Evolutionary conservation across 1,140 invertebrate genomes (phyloP).

Genomic region (Drosophila suzukii): DNA sequence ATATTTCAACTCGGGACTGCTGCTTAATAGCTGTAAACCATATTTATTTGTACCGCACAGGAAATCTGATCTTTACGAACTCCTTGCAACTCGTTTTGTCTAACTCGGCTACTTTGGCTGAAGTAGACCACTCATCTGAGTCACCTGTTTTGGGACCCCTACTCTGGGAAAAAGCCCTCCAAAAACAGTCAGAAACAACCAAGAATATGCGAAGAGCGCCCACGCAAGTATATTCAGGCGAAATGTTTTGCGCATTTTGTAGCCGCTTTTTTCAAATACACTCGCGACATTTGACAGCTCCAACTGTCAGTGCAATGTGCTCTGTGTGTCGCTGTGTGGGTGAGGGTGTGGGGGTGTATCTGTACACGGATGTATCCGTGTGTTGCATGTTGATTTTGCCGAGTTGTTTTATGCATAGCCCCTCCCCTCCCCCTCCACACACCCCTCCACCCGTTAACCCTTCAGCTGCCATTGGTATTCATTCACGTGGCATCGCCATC

Average conservation of each 20-base stretch:
- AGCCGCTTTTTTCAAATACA: slow-evolving; percentile 76
- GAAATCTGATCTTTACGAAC: background rate
- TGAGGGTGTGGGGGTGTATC: slow-evolving; percentile 2
- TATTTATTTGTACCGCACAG: background rate
- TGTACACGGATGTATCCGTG: slow-evolving; percentile 1
- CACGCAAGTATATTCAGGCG: slow-evolving; percentile 50
- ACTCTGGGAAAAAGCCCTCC: too few species aligned
- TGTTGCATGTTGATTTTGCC: slow-evolving; percentile 71
- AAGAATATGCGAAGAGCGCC: slow-evolving; percentile 24
- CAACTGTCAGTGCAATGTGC: slow-evolving; percentile 63
- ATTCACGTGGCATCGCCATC: slow-evolving; percentile 59
- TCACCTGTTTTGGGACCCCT: slow-evolving; percentile 6
- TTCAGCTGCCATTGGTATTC: slow-evolving; percentile 55
- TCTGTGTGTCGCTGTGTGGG: slow-evolving; percentile 9
- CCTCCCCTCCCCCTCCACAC: background rate
- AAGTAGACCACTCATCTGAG: slow-evolving; percentile 17
- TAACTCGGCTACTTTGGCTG: slow-evolving; percentile 1
- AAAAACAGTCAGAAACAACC: slow-evolving; percentile 9
- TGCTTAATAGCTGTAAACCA: too few species aligned
- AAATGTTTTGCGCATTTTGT: slow-evolving; percentile 74
- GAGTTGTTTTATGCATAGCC: slow-evolving; percentile 50
- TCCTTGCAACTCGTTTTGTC: background rate
- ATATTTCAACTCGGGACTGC: too few species aligned
- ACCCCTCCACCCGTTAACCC: background rate
- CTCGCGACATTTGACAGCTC: slow-evolving; percentile 79